Conservation (phyloP, 2,888 invertebrate genomes). For the Synergus gifuensis region DNA sequence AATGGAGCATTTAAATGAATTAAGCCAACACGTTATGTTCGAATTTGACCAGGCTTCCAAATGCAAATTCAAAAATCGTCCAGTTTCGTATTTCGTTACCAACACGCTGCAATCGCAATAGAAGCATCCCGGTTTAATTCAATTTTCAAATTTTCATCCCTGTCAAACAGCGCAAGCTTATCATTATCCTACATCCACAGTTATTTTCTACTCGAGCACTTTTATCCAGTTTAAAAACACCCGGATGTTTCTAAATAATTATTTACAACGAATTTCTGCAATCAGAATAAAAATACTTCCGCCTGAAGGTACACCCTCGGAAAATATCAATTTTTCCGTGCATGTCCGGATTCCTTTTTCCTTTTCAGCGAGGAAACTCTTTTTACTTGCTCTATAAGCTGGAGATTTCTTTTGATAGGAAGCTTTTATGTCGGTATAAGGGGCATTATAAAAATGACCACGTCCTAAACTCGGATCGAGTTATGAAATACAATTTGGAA, state of each 20-base stretch:
- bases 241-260: no score
- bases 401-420: conserved; percentile 19
- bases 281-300: not conserved
- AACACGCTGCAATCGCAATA: not conserved
- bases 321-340: conserved; percentile 13
- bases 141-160: not conserved
- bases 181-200: not conserved
- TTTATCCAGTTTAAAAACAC: no score
- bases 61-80: conserved; percentile 42
- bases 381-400: conserved; percentile 2
- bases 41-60: conserved; percentile 48
- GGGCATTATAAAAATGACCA: conserved; percentile 32
- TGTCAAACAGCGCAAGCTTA: conserved; percentile 10
- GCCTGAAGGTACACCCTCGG: not conserved
- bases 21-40: conserved; percentile 63
- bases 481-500: conserved; percentile 66
- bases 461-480: conserved; percentile 54
- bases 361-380: not conserved
- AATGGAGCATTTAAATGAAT: conserved; percentile 74
- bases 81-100: conserved; percentile 23
- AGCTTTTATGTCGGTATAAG: conserved; percentile 34
- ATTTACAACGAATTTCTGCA: not conserved
- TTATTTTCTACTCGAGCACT: not conserved
- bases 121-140: conserved; percentile 3
- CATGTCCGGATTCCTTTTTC: conserved; percentile 12